Evolutionary conservation across 2,113 vertebrate species (phyloP).

Genomic region (Strix aluco): DNA sequence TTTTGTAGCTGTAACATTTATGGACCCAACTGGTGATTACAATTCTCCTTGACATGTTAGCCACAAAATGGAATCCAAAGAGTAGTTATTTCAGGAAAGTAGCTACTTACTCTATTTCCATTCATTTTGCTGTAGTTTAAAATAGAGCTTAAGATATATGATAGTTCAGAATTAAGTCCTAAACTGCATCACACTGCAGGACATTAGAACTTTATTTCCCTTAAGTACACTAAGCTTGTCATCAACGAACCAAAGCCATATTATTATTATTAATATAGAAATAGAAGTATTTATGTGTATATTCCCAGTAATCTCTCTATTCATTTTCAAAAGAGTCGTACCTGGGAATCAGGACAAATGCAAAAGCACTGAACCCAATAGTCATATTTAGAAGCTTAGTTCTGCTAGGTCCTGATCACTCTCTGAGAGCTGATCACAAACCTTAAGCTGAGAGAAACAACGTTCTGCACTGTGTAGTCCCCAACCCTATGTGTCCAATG

Average conservation of each 20-base stretch:
- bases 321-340: not conserved
- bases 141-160: not conserved
- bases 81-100: not conserved
- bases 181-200: not conserved
- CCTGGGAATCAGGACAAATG: not conserved
- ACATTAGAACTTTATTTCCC: not conserved
- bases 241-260: not conserved
- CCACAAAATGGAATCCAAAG: not conserved
- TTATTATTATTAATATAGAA: not conserved
- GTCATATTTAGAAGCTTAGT: not conserved
- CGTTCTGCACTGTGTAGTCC: not conserved
- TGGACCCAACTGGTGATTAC: not conserved
- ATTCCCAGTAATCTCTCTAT: not conserved
- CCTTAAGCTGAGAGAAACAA: not conserved
- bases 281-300: not conserved
- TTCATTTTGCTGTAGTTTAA: not conserved
- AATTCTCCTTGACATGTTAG: not conserved
- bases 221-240: not conserved
- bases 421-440: not conserved
- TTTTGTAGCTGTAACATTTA: not conserved
- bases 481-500: rapidly evolving
- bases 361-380: not conserved
- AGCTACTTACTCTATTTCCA: not conserved
- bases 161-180: not conserved
- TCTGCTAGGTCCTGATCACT: not conserved